phyloP scores from a whole-genome alignment of 2,888 invertebrate genomes.

The Athalia circularis region DNA sequence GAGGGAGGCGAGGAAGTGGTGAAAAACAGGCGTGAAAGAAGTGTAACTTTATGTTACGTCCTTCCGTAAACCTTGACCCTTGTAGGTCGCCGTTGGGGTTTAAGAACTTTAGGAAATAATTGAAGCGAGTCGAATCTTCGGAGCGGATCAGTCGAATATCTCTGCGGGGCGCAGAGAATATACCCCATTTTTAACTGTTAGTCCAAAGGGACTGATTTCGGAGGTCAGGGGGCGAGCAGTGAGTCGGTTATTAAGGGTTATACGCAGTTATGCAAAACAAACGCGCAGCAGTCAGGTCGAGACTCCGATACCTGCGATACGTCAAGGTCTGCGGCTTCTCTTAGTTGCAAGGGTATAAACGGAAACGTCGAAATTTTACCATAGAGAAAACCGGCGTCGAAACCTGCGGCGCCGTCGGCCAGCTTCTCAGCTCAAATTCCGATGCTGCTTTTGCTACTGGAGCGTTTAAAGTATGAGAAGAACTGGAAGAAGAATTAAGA shows the following conservation, averaged over 20 bases:
- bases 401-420: too few species aligned
- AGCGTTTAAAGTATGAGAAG: too few species aligned
- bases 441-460: too few species aligned
- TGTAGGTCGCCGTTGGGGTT: background rate
- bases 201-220: constrained; percentile 25
- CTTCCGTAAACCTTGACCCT: constrained; percentile 41
- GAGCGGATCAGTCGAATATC: constrained; percentile 39
- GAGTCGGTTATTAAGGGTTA: constrained; percentile 54
- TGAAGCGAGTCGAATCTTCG: constrained; percentile 46
- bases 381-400: background rate
- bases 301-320: constrained; percentile 54
- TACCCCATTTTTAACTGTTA: constrained; percentile 17
- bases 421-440: background rate
- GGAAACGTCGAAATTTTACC: background rate
- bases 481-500: too few species aligned
- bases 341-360: constrained; percentile 13
- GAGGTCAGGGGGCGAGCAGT: background rate
- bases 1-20: background rate
- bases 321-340: constrained; percentile 48
- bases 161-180: constrained; percentile 26
- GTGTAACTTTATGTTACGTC: constrained; percentile 14
- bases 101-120: constrained; percentile 33
- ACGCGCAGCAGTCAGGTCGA: constrained; percentile 48
- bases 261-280: constrained; percentile 68
- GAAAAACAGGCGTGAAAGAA: constrained; percentile 7